Conservation (phyloP, 2,113 vertebrate genomes). For the Prochilodus magdalenae region DNA sequence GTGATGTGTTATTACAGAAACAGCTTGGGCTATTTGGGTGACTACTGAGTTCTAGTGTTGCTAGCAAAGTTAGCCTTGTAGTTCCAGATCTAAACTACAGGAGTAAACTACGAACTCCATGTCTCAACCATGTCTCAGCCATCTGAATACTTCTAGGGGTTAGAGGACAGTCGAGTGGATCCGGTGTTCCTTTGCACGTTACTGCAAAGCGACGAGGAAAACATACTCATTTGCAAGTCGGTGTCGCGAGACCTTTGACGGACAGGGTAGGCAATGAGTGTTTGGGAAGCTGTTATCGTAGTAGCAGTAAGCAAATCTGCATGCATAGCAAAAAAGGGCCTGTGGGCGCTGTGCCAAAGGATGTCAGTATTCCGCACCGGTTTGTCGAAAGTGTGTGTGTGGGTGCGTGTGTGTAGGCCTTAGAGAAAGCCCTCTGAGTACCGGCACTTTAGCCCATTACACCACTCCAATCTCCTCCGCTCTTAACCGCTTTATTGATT, state of each 20-base stretch:
- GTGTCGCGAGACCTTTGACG: background rate
- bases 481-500: constrained; percentile 60
- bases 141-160: too few species aligned
- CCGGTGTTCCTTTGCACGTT: too few species aligned
- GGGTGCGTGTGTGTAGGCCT: constrained; percentile 28
- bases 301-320: constrained; percentile 36
- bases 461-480: constrained; percentile 54
- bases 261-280: background rate
- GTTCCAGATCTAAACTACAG: too few species aligned
- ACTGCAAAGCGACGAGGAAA: too few species aligned
- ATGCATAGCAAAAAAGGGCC: constrained; percentile 12
- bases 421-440: constrained; percentile 47
- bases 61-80: too few species aligned
- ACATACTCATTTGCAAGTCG: background rate
- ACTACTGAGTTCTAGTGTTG: too few species aligned
- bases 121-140: too few species aligned
- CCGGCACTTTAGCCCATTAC: constrained; percentile 57
- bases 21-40: too few species aligned
- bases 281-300: constrained; percentile 25
- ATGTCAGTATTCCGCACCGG: background rate
- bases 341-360: background rate
- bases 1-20: too few species aligned
- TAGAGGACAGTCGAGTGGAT: too few species aligned
- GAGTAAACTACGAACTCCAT: too few species aligned
- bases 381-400: constrained; percentile 11